phyloP scores from a whole-genome alignment of 2,888 invertebrate species.

The Cataglyphis cursor region DNA sequence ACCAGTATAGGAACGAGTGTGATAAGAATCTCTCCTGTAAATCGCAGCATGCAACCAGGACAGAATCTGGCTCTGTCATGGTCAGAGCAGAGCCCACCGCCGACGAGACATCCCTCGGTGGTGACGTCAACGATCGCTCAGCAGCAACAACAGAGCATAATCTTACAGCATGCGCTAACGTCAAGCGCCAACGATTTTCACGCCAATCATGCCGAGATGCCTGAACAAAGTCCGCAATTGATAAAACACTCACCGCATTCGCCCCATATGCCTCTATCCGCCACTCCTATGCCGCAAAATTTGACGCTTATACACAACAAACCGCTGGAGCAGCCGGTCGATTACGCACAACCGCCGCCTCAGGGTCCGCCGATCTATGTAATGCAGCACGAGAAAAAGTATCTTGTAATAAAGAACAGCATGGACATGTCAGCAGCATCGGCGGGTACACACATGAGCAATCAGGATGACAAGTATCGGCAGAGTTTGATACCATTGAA shows the following conservation, averaged over 20 bases:
- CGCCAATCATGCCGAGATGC: conserved; percentile 79
- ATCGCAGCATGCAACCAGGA: conserved; percentile 78
- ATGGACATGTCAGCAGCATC: conserved; percentile 85
- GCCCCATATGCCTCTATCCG: conserved; percentile 79
- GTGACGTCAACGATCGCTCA: conserved; percentile 83
- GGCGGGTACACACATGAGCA: conserved; percentile 82
- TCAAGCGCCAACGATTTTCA: conserved; percentile 82
- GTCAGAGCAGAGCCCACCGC: conserved; percentile 84
- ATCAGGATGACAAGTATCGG: conserved; percentile 86
- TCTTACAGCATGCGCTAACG: conserved; percentile 87
- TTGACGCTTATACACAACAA: conserved; percentile 80
- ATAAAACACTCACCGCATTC: conserved; percentile 80
- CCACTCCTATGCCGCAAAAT: conserved; percentile 79
- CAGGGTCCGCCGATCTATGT: conserved; percentile 79
- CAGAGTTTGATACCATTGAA: conserved; percentile 78
- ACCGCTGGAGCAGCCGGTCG: conserved; percentile 82
- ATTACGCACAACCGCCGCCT: conserved; percentile 80
- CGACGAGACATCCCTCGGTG: conserved; percentile 84
- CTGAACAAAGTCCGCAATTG: conserved; percentile 79
- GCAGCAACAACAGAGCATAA: conserved; percentile 85
- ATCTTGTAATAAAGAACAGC: conserved; percentile 89
- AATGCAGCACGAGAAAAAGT: conserved; percentile 89
- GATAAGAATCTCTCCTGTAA: conserved; percentile 93
- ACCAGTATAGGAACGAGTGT: conserved; percentile 90
- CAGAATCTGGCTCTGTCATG: conserved; percentile 80